A percentile compares a stretch with the other conserved stretches of the same genome.
Evolutionary conservation across 2,797 vertebrate species (phyloP).

Genomic region (Crocidura indochinensis): DNA sequence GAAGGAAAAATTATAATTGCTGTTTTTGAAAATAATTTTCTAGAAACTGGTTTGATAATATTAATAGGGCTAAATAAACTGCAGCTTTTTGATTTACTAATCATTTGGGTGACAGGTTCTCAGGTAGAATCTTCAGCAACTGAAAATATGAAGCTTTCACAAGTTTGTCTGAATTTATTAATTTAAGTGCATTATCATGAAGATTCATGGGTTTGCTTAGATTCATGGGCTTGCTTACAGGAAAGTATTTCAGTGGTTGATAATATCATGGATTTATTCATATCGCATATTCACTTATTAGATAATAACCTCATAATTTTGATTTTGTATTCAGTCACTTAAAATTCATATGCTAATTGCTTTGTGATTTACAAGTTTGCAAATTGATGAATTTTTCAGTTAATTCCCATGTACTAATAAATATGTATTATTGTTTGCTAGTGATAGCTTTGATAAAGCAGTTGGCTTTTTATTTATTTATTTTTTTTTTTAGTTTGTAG

Average conservation of each 20-base stretch:
- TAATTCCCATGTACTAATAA: slow-evolving; percentile 82
- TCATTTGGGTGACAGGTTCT: slow-evolving; percentile 66
- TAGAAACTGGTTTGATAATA: slow-evolving; percentile 55
- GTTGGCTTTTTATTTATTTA: no score
- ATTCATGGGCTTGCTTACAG: slow-evolving; percentile 42
- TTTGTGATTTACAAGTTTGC: slow-evolving; percentile 83
- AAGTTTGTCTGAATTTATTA: slow-evolving; percentile 65
- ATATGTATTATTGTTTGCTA: slow-evolving; percentile 66
- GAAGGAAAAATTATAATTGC: slow-evolving; percentile 20
- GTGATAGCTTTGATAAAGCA: slow-evolving; percentile 64
- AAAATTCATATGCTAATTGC: slow-evolving; percentile 82
- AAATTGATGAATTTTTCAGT: slow-evolving; percentile 68
- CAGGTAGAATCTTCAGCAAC: not conserved
- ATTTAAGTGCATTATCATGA: slow-evolving; percentile 21
- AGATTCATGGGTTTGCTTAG: slow-evolving; percentile 42
- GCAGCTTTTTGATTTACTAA: slow-evolving; percentile 60
- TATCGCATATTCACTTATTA: slow-evolving; percentile 84
- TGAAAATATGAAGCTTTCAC: slow-evolving; percentile 59
- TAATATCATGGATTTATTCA: slow-evolving; percentile 84
- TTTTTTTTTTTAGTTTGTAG: no score
- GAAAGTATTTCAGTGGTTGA: slow-evolving; percentile 55
- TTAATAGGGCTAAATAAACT: slow-evolving; percentile 67
- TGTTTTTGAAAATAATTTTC: slow-evolving; percentile 74
- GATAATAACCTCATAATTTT: slow-evolving; percentile 86
- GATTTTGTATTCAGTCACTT: slow-evolving; percentile 83